Base-by-base conservation (phyloP, 2,888 invertebrate species). In the Morpho helenor region DNA sequence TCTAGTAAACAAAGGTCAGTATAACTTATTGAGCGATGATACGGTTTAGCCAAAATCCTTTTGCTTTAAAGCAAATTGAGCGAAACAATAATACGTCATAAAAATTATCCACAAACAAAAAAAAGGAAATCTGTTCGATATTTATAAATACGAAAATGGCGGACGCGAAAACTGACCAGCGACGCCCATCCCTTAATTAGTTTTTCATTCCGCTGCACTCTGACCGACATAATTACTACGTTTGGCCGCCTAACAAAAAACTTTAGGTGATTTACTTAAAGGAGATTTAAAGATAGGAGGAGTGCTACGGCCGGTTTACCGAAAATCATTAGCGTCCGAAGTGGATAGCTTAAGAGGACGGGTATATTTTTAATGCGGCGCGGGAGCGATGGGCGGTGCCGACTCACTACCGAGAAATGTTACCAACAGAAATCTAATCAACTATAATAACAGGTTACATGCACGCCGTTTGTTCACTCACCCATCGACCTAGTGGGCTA, bases 401-500 rank as follows among this genome's bases (percentile, higher is more conserved):
- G 77, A 63, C 67, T 77, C 83, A 90, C 90, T 90, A 90, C 90
- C 88, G 88, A 90, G 90, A 90, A 90, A 87, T 85, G 86, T 86
- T 87, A 87, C 88, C 85, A 86, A 88, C 89, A 87, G 87, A 89
- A 89, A 90, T 88, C 90, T 89, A 90, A 90, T 90, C 90, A 89
- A 87, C 72, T 82, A 82, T 90, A 90, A 90, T 90, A 89, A 89
- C 90, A 88, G 90, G 90, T 89, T 90, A 85, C 83, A 77, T 77
- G 80, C 78, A 76, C 82, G 76, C 82, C 83, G 86, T 84, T 87
- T 87, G 84, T 82, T 86, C 87, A 82, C 83, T 85, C 87, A 82
- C 31, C 83, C 82, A 82, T 84, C 83, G 75, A 80, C 80, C 82
- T 79, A 79, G 78, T 78, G 80, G 80, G 72, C 79, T 84, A 84